Evolutionary conservation across 2,888 invertebrate species (phyloP).

Genomic region (Pollenia labialis): DNA sequence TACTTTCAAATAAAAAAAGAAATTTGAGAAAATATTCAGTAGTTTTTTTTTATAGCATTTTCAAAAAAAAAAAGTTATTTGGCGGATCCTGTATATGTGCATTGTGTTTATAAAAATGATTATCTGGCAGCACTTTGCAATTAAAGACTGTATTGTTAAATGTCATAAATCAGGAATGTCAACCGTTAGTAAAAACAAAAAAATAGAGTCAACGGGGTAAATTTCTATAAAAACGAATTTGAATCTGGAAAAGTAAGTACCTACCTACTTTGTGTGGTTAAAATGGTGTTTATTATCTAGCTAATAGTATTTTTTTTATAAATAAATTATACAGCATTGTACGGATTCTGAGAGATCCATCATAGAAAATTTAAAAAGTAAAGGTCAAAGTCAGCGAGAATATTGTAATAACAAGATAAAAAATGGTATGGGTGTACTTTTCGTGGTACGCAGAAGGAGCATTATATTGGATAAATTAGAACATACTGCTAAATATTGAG

Average conservation of each 20-base stretch:
- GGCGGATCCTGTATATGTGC: too few species aligned
- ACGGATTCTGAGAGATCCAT: slow-evolving; percentile 4
- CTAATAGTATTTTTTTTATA: not conserved
- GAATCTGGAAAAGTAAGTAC: not conserved
- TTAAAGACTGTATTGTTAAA: too few species aligned
- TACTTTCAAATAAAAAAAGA: too few species aligned
- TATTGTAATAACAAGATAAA: slow-evolving; percentile 8
- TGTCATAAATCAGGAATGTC: too few species aligned
- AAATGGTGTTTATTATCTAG: not conserved
- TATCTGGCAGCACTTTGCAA: too few species aligned
- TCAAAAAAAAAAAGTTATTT: too few species aligned
- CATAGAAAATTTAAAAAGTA: slow-evolving; percentile 25
- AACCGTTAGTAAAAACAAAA: too few species aligned
- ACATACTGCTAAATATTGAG: slow-evolving; percentile 15
- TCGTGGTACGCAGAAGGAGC: slow-evolving; percentile 4
- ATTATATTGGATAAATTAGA: not conserved
- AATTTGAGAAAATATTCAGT: too few species aligned
- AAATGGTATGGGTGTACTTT: slow-evolving; percentile 5
- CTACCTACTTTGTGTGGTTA: not conserved
- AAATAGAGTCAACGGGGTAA: too few species aligned
- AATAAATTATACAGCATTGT: not conserved
- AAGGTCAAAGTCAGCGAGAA: slow-evolving; percentile 12
- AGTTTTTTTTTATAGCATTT: too few species aligned
- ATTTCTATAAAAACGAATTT: not conserved
- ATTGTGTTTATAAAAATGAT: too few species aligned